Evolutionary conservation across 2,113 vertebrate genomes (phyloP), one percentile per base, ranked within the genome.

Genomic region (Axis porcinus): DNA sequence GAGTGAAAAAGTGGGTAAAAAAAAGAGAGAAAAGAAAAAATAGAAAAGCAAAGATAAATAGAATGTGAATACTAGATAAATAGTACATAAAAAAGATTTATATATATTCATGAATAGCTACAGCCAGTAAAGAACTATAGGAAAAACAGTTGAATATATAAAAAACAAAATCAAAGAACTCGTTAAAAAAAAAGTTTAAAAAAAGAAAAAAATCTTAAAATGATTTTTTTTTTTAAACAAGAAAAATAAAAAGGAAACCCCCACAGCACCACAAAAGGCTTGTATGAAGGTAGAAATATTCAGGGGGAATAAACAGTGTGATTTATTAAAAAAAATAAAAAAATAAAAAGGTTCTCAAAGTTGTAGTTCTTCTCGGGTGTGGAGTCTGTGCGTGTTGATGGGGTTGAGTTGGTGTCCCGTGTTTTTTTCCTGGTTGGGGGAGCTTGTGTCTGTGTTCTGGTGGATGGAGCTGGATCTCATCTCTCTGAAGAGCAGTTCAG

Each of bases 351-450:
- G 10, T 12, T 40, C 19, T 70, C 10, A 70, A 12, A 40, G 67
- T 70, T 0, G 1, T 36, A 70, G 19, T 23, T 70, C 19, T 64
- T 64, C 30, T 40, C 40, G 67, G 19, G 6, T 70, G 67, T 36
- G 9, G 67, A 40, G n/a, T 70, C 67, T 40, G 67, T n/a, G n/a
- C 2, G 0, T 40, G n/a, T 40, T 70, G n/a, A 40, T 70, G 67
- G n/a, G n/a, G 17, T 40, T 70, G 67, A n/a, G 10, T n/a, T 40
- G 5, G 19, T 40, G 19, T 36, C n/a, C n/a, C 0, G 0, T 23
- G n/a, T 6, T 70, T 4, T 40, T 70, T 23, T 23, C n/a, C 19
- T 40, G n/a, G 19, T 23, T 70, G 67, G 19, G 67, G 19, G 9
- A 70, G 67, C 67, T 70, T 40, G 67, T 70, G n/a, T 5, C 67